Conservation (phyloP, 2,113 vertebrate species). For the Aythya baeri region DNA sequence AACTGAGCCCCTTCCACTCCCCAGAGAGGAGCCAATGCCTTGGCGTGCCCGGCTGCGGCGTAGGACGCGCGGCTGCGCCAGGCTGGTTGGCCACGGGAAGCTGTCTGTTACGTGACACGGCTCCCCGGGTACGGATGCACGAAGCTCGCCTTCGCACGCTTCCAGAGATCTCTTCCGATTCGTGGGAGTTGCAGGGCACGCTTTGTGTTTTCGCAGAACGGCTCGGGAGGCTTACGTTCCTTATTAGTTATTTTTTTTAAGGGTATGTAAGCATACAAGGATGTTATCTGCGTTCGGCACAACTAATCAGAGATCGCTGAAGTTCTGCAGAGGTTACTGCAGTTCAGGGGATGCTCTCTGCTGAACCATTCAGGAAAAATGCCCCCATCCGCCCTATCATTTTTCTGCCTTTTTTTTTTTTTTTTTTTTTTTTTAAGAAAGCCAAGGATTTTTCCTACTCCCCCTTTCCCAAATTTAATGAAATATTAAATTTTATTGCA, state of each 20-base stretch:
- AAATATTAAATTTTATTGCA: not conserved
- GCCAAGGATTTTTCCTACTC: not conserved
- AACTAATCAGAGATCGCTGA: not conserved
- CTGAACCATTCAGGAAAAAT: not conserved
- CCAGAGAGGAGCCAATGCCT: constrained; percentile 81
- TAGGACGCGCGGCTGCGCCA: constrained; percentile 73
- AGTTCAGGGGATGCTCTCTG: not conserved
- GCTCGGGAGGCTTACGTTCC: not conserved
- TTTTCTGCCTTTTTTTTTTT: not conserved
- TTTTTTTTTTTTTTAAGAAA: not conserved
- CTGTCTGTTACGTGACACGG: constrained; percentile 78
- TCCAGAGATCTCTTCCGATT: constrained; percentile 49
- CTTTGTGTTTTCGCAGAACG: not conserved
- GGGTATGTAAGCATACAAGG: not conserved
- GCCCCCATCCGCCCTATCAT: accelerated
- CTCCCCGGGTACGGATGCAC: constrained; percentile 72
- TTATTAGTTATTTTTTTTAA: not conserved
- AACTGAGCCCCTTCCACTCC: constrained; percentile 82
- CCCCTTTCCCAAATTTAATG: not conserved
- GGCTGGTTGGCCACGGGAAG: constrained; percentile 80
- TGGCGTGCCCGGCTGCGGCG: constrained; percentile 66
- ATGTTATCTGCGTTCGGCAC: not conserved
- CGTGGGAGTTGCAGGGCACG: not conserved
- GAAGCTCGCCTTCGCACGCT: constrained; percentile 78
- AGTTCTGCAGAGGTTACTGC: constrained; percentile 30